These are phyloP conservation scores for Gari tellinella DNA, from an alignment of 2,888 invertebrate species.

Conservation along the genomic window DNA sequence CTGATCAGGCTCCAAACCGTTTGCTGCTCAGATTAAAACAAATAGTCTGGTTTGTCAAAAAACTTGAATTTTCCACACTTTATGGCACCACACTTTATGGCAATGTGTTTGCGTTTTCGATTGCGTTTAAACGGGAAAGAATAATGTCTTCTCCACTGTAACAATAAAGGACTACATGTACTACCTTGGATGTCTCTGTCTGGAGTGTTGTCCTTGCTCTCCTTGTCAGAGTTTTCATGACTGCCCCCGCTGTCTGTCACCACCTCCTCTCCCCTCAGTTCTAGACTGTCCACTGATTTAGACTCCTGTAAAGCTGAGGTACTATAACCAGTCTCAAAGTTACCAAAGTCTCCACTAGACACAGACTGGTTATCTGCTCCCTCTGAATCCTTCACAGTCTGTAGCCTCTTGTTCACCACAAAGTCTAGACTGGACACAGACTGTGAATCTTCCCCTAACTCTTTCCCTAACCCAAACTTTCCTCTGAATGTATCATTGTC, in stretches of 20 bases:
- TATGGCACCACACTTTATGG: no score
- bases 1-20: no score
- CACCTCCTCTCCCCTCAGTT: conserved; percentile 61
- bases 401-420: conserved; percentile 58
- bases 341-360: conserved; percentile 74
- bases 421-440: conserved; percentile 82
- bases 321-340: conserved; percentile 52
- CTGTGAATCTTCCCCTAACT: conserved; percentile 74
- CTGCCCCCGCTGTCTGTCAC: conserved; percentile 27
- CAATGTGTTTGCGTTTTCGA: no score
- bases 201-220: conserved; percentile 42
- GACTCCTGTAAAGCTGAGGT: conserved; percentile 62
- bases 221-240: conserved; percentile 43
- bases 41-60: no score
- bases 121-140: no score
- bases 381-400: conserved; percentile 55
- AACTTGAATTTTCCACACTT: no score
- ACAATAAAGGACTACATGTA: no score
- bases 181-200: conserved; percentile 22
- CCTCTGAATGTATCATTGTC: conserved; percentile 49
- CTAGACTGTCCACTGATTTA: conserved; percentile 81
- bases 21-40: no score
- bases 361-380: conserved; percentile 66
- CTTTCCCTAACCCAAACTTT: conserved; percentile 49
- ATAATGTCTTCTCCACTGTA: no score